A percentile compares a stretch with the other conserved stretches of the same genome.
Conservation (phyloP, 2,797 vertebrate species). For the Anguilla pacifica region DNA sequence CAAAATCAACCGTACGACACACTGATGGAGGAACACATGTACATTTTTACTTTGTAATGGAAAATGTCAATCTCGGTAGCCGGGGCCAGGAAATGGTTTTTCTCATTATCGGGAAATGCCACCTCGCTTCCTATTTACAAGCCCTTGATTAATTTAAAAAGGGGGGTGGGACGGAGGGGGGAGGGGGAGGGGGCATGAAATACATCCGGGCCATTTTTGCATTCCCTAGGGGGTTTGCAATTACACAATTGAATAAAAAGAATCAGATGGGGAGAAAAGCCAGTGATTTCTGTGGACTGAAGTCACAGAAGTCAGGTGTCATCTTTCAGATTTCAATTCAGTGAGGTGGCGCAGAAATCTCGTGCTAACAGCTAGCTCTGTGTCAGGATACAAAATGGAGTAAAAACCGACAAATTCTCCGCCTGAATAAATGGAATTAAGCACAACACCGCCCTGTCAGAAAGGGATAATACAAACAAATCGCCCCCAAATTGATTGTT, state of each 20-base stretch:
- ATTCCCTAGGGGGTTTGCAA: constrained; percentile 3
- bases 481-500: constrained; percentile 60
- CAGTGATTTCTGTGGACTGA: background rate
- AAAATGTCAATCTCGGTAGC: constrained; percentile 78
- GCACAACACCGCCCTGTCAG: constrained; percentile 3
- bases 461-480: constrained; percentile 65
- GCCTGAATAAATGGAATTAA: background rate
- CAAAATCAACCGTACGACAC: constrained; percentile 46
- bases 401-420: constrained; percentile 40
- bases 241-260: background rate
- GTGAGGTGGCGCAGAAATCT: background rate
- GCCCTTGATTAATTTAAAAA: constrained; percentile 70
- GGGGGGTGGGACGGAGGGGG: background rate
- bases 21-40: constrained; percentile 70
- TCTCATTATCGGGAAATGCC: constrained; percentile 78
- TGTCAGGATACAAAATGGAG: constrained; percentile 59
- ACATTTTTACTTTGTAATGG: constrained; percentile 80
- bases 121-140: constrained; percentile 72
- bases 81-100: constrained; percentile 61
- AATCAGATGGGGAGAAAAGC: background rate
- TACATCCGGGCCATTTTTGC: constrained; percentile 22
- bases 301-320: background rate
- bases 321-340: background rate
- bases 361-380: constrained; percentile 20
- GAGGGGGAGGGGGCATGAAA: constrained; percentile 23